Evolutionary conservation across 2,797 vertebrate species (phyloP), one percentile per base, ranked within the genome.

Genomic region (Caiman crocodilus): DNA sequence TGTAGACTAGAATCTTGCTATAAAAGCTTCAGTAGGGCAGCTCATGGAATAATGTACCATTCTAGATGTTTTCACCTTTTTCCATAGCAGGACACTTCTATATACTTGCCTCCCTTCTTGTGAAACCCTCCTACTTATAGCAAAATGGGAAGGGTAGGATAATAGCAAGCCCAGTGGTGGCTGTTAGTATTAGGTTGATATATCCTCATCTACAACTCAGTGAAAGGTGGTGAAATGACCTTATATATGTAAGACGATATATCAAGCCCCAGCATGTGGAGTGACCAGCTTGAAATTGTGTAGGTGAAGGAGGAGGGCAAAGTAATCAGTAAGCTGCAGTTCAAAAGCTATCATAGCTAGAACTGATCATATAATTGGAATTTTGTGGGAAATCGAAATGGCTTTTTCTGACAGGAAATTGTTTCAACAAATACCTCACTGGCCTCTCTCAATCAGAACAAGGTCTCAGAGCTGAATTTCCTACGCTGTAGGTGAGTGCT

Each of bases 101-200:
- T 4, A 16, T 25, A 89, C 10, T 65, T n/a, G 73, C 25, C 55
- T 42, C 10, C 4, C 73, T 25, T 87, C 60, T 67, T 50, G 26
- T 57, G 85, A 55, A n/a, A 76, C 12, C 17, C 73, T 50, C 18
- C 26, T 86, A 50, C 74, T 78, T 74, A n/a, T 5, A 42, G 64
- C 0, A 0, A 78, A 15, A 21, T 1, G 11, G 56, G 35, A 58
- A 4, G 76, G 35, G 42, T 26, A 65, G 11, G 4, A 50, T 25
- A 50, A 28, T 82, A 58, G 64, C 5, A 79, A 85, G 56, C 79
- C 58, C 58, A 17, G 16, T 59, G 58, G 21, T 59, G 58, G 16
- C 58, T 59, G 58, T 21, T 59, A 16, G 17, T 59, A 21, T 59
- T 17, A 59, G 21, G 21, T 17, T 32, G 65, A 56, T 28, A 55